phyloP scores from a whole-genome alignment of 2,797 vertebrate species.

The Falco biarmicus region DNA sequence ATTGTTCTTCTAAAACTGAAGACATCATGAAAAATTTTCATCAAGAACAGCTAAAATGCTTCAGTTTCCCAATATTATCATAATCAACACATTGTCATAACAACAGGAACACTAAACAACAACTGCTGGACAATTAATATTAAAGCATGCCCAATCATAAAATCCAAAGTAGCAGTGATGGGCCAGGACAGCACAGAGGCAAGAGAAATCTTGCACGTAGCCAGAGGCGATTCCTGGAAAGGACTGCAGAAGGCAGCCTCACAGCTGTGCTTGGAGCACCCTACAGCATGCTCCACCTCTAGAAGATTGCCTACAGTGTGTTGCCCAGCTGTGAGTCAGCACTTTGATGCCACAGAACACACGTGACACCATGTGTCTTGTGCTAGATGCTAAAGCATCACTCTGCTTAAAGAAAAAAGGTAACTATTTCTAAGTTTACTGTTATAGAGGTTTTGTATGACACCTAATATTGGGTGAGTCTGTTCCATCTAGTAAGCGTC shows the following conservation, averaged over 20 bases:
- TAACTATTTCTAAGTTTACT: not conserved
- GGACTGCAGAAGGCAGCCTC: not conserved
- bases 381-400: no score
- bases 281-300: fast-evolving
- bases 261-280: fast-evolving
- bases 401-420: not conserved
- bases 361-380: fast-evolving
- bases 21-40: not conserved
- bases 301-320: fast-evolving
- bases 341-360: not conserved
- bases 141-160: not conserved
- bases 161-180: not conserved
- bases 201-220: not conserved
- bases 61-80: not conserved
- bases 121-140: not conserved
- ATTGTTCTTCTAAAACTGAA: not conserved
- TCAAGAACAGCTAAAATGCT: not conserved
- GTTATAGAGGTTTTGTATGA: not conserved
- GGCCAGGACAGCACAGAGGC: no score
- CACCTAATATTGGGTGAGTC: not conserved
- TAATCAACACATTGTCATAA: not conserved
- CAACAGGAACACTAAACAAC: not conserved
- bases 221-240: no score
- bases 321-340: no score
- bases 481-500: not conserved